A percentile compares a stretch with the other conserved stretches of the same genome.
Conservation (phyloP, 2,888 invertebrate genomes). For the Habroteleia sp. region DNA sequence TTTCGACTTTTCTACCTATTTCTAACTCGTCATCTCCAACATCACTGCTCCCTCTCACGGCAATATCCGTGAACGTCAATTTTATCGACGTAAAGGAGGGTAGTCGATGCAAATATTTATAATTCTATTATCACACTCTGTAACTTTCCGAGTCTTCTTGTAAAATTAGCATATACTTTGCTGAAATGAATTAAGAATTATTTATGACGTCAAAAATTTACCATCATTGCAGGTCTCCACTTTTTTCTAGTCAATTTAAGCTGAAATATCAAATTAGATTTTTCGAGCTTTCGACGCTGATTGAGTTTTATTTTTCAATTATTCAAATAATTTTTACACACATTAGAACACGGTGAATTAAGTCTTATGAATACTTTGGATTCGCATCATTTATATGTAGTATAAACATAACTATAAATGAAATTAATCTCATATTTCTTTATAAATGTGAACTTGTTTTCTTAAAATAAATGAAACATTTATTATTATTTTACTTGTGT, state of each 20-base stretch:
- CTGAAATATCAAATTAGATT: conserved; percentile 56
- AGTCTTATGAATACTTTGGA: too few relatives aligned
- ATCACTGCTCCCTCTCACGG: conserved; percentile 13
- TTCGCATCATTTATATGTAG: too few relatives aligned
- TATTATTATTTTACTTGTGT: too few relatives aligned
- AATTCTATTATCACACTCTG: conserved; percentile 64
- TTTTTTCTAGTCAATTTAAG: conserved; percentile 63
- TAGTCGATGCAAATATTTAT: conserved; percentile 64
- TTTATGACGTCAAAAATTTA: conserved; percentile 62
- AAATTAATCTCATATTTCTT: too few relatives aligned
- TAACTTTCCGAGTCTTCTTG: conserved; percentile 57
- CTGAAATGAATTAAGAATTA: conserved; percentile 62
- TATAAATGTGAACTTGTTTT: too few relatives aligned
- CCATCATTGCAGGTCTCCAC: conserved; percentile 30
- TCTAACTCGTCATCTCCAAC: conserved; percentile 66
- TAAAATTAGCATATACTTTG: conserved; percentile 64
- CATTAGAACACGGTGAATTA: conserved; percentile 4
- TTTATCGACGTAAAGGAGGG: conserved; percentile 60
- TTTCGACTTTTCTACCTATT: conserved; percentile 74
- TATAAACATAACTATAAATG: too few relatives aligned
- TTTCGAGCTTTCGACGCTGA: conserved; percentile 49
- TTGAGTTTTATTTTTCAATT: conserved; percentile 55
- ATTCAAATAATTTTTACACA: conserved; percentile 50
- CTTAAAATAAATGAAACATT: too few relatives aligned
- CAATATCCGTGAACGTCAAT: conserved; percentile 62